Conservation (phyloP, 2,797 vertebrate species). For the Anableps anableps region DNA sequence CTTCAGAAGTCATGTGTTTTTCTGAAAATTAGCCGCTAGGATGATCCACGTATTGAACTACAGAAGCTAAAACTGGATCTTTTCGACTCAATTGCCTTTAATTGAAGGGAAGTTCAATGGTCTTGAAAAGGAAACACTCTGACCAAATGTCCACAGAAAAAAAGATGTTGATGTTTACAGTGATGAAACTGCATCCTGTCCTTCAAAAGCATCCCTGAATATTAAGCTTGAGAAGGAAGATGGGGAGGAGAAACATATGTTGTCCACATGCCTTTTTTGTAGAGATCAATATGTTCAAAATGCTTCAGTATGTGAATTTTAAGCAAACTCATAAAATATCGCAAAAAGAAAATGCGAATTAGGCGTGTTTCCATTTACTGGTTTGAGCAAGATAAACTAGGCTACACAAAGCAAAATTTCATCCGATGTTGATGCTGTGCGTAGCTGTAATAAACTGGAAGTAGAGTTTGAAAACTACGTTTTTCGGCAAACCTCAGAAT, state of each 20-base stretch:
- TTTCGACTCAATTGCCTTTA: neutral
- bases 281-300: constrained; percentile 67
- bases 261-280: constrained; percentile 54
- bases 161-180: constrained; percentile 18
- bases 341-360: too few relatives aligned
- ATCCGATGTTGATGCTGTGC: too few relatives aligned
- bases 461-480: too few relatives aligned
- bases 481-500: too few relatives aligned
- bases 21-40: neutral
- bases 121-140: neutral
- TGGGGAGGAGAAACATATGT: constrained; percentile 46
- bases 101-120: neutral
- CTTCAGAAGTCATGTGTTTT: neutral
- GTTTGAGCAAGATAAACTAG: too few relatives aligned
- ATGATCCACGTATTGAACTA: neutral
- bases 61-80: neutral
- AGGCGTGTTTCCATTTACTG: too few relatives aligned
- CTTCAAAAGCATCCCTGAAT: constrained; percentile 57
- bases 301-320: too few relatives aligned
- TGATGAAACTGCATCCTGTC: constrained; percentile 54
- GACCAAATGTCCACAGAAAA: constrained; percentile 12
- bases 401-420: too few relatives aligned
- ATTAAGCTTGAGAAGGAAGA: constrained; percentile 32
- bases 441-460: too few relatives aligned
- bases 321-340: too few relatives aligned